Evolutionary conservation across 2,797 vertebrate genomes (phyloP).

Genomic region (Amblyraja radiata): DNA sequence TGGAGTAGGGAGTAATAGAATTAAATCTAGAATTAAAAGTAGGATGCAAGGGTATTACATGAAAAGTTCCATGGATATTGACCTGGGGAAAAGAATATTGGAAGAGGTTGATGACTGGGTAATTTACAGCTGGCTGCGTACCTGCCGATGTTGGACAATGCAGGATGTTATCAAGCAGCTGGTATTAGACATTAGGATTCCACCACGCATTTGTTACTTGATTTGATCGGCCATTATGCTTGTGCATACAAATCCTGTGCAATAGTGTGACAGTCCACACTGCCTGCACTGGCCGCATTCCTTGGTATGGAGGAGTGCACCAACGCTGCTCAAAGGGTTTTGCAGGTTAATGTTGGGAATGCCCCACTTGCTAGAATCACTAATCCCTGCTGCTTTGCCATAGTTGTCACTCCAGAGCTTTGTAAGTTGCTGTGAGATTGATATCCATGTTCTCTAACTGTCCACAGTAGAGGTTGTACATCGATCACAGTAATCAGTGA

Average conservation of each 20-base stretch:
- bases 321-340: not conserved
- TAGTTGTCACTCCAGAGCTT: not conserved
- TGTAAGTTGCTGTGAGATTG: not conserved
- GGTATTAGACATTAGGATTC: not conserved
- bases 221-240: not conserved
- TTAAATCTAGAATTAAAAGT: no score
- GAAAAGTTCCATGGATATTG: not conserved
- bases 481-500: not conserved
- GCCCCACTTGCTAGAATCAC: not conserved
- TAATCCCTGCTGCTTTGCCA: not conserved
- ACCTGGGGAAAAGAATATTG: not conserved
- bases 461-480: not conserved
- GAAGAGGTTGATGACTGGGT: not conserved
- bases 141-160: not conserved
- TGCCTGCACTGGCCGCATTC: not conserved
- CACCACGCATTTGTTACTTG: not conserved
- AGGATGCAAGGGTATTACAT: not conserved
- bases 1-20: not conserved
- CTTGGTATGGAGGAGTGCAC: not conserved
- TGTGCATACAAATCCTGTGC: not conserved
- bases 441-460: not conserved
- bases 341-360: constrained; percentile 31
- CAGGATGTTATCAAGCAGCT: not conserved
- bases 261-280: no score
- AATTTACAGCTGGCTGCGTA: not conserved